phyloP scores from a whole-genome alignment of 2,888 invertebrate genomes.

The Mythimna ferrago region DNA sequence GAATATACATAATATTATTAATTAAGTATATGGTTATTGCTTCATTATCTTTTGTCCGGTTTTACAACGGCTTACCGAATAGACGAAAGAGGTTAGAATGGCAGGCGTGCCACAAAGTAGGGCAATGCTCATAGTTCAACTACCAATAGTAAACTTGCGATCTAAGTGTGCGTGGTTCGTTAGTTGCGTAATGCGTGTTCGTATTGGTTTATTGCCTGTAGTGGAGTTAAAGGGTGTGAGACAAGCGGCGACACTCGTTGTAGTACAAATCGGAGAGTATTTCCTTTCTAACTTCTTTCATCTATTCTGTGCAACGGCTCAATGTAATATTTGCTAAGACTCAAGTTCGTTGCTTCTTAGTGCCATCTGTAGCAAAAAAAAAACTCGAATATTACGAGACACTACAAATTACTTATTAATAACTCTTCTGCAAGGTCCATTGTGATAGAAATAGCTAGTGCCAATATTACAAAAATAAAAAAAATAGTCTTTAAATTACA shows the following conservation, averaged over 20 bases:
- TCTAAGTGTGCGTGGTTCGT: too few species aligned
- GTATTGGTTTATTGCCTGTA: too few species aligned
- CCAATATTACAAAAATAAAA: slow-evolving; percentile 76
- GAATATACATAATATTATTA: neutral
- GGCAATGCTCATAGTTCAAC: too few species aligned
- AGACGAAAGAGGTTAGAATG: too few species aligned
- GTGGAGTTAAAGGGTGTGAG: too few species aligned
- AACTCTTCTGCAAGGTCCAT: slow-evolving; percentile 78
- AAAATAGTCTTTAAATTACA: slow-evolving; percentile 57
- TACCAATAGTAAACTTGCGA: too few species aligned
- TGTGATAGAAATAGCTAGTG: slow-evolving; percentile 88
- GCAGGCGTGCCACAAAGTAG: too few species aligned
- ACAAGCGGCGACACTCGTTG: too few species aligned
- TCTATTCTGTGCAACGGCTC: slow-evolving; percentile 23
- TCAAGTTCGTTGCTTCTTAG: slow-evolving; percentile 50
- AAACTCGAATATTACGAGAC: slow-evolving; percentile 55
- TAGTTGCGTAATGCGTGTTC: too few species aligned
- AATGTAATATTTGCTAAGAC: slow-evolving; percentile 23
- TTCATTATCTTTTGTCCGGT: slow-evolving; percentile 9
- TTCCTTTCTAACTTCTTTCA: too few species aligned
- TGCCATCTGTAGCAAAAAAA: slow-evolving; percentile 56
- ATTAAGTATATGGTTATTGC: neutral
- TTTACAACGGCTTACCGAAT: slow-evolving; percentile 33
- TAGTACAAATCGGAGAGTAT: too few species aligned
- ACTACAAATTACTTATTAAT: slow-evolving; percentile 56